phyloP scores from a whole-genome alignment of 2,113 vertebrate genomes.

The Amia ocellicauda region DNA sequence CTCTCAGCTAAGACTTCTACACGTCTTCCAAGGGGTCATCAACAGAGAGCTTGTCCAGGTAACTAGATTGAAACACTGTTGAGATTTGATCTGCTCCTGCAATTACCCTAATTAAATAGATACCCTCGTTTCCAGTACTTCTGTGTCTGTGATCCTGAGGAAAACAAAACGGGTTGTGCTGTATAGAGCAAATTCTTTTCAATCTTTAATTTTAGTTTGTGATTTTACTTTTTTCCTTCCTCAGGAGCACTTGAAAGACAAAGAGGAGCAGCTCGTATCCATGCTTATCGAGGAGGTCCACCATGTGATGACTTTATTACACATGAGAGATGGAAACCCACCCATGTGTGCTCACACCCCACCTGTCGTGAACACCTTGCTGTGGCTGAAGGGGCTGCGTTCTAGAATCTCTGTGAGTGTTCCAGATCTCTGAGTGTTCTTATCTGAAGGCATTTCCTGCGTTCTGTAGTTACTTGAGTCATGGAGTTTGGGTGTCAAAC shows the following conservation, averaged over 20 bases:
- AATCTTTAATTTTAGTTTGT: too few relatives aligned
- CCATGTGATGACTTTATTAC: constrained; percentile 18
- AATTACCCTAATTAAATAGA: not conserved
- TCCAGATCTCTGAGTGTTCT: too few relatives aligned
- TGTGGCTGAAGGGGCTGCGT: constrained; percentile 27
- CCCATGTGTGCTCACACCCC: constrained; percentile 13
- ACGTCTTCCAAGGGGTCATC: constrained; percentile 28
- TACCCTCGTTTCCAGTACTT: too few relatives aligned
- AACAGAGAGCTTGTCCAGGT: constrained; percentile 30
- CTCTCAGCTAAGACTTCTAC: constrained; percentile 22
- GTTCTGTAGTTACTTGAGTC: not conserved
- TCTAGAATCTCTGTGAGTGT: constrained; percentile 22
- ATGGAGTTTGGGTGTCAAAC: not conserved
- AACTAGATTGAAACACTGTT: not conserved
- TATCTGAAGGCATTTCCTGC: not conserved
- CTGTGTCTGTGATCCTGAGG: too few relatives aligned
- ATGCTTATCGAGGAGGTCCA: constrained; percentile 28
- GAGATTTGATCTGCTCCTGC: not conserved
- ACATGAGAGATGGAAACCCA: constrained; percentile 7
- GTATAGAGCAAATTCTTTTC: too few relatives aligned
- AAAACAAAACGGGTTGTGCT: too few relatives aligned
- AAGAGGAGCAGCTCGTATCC: constrained; percentile 9
- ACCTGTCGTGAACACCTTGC: constrained; percentile 25
- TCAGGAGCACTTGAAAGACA: constrained; percentile 27
- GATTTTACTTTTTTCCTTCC: too few relatives aligned